These are phyloP conservation scores for Eleginops maclovinus DNA, from an alignment of 2,113 vertebrate species.

Conservation along the genomic window DNA sequence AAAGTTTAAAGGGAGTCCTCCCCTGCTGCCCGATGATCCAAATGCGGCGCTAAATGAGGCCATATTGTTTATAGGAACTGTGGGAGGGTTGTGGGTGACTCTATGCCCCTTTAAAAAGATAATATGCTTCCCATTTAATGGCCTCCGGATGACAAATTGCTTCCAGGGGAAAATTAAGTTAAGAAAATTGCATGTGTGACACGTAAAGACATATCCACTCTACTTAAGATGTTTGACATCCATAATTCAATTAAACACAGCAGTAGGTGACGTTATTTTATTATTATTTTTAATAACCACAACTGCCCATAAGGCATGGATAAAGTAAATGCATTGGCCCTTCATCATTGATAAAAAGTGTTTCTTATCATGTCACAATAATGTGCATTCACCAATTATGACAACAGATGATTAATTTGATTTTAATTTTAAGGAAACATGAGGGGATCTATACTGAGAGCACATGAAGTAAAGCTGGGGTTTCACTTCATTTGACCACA, in stretches of 20 bases:
- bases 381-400: not conserved
- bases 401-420: not conserved
- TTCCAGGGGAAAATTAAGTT: constrained; percentile 80
- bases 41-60: constrained; percentile 80
- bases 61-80: constrained; percentile 85
- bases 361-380: constrained; percentile 1
- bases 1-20: constrained; percentile 71
- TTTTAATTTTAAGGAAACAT: not conserved
- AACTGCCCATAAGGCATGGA: constrained; percentile 4
- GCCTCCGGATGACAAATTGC: constrained; percentile 86
- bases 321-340: constrained; percentile 1
- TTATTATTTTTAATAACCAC: constrained; percentile 15
- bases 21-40: constrained; percentile 69
- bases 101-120: constrained; percentile 85
- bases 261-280: constrained; percentile 33
- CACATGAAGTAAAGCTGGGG: not conserved
- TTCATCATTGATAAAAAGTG: not conserved
- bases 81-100: constrained; percentile 83
- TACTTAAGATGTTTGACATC: constrained; percentile 71
- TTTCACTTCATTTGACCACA: constrained; percentile 25
- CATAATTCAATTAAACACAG: constrained; percentile 67
- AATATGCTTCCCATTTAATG: constrained; percentile 85
- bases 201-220: constrained; percentile 73
- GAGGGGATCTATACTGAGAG: not conserved
- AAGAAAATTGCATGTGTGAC: constrained; percentile 80